Conservation (phyloP, 92 coral and sea anemone genomes). For the Umimayanthus chanpuru region DNA sequence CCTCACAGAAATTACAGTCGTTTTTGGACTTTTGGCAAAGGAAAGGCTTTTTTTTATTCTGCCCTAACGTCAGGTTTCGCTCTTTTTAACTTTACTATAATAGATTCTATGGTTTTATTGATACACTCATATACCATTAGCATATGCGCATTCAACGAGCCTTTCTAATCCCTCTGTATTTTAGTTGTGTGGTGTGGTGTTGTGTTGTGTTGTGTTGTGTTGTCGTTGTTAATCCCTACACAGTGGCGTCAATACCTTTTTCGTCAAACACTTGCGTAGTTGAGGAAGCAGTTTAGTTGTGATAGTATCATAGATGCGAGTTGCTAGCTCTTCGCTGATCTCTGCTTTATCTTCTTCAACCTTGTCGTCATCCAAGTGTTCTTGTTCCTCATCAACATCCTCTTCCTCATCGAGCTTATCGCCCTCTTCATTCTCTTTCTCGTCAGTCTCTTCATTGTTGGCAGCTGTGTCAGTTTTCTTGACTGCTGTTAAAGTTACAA, state of each 20-base stretch:
- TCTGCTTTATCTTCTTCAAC: not conserved
- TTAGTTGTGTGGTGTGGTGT: no score
- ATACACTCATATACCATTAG: no score
- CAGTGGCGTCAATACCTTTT: no score
- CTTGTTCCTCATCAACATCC: constrained; percentile 54
- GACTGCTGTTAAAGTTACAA: not conserved
- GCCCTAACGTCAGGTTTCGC: no score
- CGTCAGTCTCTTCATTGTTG: constrained; percentile 15
- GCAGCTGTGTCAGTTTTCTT: not conserved
- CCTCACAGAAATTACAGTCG: no score
- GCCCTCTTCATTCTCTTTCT: constrained; percentile 28
- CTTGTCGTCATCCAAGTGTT: constrained; percentile 30
- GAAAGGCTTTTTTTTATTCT: not conserved
- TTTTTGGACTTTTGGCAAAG: no score
- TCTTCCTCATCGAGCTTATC: constrained; percentile 40
- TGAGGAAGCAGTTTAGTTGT: constrained; percentile 79
- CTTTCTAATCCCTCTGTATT: no score
- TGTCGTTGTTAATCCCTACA: no score
- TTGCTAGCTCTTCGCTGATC: constrained; percentile 61
- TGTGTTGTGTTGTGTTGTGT: no score
- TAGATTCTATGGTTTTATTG: no score
- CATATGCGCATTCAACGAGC: no score
- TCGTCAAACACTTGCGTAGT: constrained; percentile 73
- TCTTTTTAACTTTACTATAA: no score
- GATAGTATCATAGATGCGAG: constrained; percentile 76